These are phyloP conservation scores for Elgaria multicarinata DNA, from an alignment of 2,113 vertebrate genomes.

Conservation along the genomic window DNA sequence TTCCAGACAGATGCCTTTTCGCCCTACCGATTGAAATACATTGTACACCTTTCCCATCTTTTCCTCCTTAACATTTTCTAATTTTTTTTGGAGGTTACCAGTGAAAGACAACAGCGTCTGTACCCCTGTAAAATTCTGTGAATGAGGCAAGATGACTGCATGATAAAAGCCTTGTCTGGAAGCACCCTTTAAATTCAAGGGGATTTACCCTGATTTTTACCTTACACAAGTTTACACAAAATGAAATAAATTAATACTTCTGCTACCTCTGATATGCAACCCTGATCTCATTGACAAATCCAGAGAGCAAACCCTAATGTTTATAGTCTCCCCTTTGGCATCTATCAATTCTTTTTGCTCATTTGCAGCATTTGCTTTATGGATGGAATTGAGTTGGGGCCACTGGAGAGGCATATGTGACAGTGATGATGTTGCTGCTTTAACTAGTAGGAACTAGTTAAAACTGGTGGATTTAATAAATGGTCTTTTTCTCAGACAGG, in stretches of 20 bases:
- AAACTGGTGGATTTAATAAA: neutral
- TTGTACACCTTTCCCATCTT: too few relatives aligned
- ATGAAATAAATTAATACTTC: neutral
- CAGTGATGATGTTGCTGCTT: fast-evolving
- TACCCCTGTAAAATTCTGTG: too few relatives aligned
- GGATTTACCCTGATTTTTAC: neutral
- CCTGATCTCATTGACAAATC: neutral
- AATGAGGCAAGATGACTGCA: too few relatives aligned
- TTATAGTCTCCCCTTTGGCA: neutral
- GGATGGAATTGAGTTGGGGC: neutral
- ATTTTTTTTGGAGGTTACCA: too few relatives aligned
- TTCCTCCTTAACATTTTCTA: too few relatives aligned
- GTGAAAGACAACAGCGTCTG: too few relatives aligned
- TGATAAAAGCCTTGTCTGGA: neutral
- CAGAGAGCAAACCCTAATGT: neutral
- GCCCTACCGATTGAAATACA: too few relatives aligned
- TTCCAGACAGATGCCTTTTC: too few relatives aligned
- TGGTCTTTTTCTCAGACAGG: neutral
- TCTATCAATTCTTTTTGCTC: fast-evolving
- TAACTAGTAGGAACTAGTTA: neutral
- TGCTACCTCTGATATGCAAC: neutral
- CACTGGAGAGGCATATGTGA: fast-evolving
- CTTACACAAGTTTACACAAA: neutral
- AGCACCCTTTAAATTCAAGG: neutral
- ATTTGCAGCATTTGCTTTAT: neutral